Percentiles rank a stretch among this genome's conserved stretches.
phyloP scores from a whole-genome alignment of 2,888 invertebrate genomes.

The Hybos culiciformis region DNA sequence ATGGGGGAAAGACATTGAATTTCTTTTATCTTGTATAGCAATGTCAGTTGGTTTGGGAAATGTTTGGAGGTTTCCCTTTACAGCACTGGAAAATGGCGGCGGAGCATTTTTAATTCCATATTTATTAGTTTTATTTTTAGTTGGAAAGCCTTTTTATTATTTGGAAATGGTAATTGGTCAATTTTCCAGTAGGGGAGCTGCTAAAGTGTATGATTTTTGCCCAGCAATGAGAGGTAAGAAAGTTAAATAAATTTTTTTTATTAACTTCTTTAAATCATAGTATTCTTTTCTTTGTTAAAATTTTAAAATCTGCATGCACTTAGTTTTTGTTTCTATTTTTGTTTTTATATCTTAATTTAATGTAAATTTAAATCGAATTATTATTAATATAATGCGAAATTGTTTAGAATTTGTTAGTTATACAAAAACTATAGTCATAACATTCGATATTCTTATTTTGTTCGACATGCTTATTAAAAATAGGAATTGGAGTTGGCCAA shows the following conservation, averaged over 20 bases:
- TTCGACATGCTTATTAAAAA: too few species aligned
- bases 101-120: conserved; percentile 54
- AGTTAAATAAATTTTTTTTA: background rate
- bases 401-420: too few species aligned
- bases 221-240: conserved; percentile 56
- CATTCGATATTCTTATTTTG: too few species aligned
- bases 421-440: too few species aligned
- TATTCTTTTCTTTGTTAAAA: background rate
- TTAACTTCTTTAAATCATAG: background rate
- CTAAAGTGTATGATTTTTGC: conserved; percentile 50
- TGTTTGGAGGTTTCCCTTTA: conserved; percentile 55
- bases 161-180: conserved; percentile 62
- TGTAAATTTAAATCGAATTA: too few species aligned
- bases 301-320: background rate
- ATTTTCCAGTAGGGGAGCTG: conserved; percentile 55
- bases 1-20: conserved; percentile 35
- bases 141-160: conserved; percentile 57
- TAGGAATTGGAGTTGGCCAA: conserved; percentile 46
- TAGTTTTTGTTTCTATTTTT: background rate
- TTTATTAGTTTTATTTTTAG: conserved; percentile 45
- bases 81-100: conserved; percentile 52
- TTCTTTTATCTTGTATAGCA: conserved; percentile 35
- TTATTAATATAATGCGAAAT: too few species aligned
- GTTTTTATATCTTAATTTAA: background rate
- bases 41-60: conserved; percentile 55